Evolutionary conservation across 2,797 vertebrate genomes (phyloP), one percentile per base, ranked within the genome.

Genomic region (Gadopsis marmoratus): DNA sequence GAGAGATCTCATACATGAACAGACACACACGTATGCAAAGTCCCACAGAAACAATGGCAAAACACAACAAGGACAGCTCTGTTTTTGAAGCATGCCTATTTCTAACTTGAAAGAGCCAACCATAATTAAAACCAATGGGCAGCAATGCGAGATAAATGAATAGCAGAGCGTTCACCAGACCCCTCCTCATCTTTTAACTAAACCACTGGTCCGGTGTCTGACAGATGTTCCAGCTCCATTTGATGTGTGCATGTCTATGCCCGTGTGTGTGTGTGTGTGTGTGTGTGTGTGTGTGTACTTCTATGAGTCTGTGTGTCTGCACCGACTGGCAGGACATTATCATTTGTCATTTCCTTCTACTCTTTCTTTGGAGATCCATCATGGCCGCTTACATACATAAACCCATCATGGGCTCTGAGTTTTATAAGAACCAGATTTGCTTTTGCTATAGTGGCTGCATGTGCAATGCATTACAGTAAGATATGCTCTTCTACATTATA

Each of bases 121-220:
- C 94, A 95, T 97, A 97, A 98, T 99, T 97, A 97, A 97, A 97
- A 97, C 97, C 93, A 98, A 97, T 96, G 96, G 95, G 94, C 96
- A 97, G 95, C 96, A 96, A 97, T 96, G 95, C 95, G 94, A 96
- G 94, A 96, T 96, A 96, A 97, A 96, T 96, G 95, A 96, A 95
- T 95, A 95, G 96, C 96, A 97, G 96, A 96, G 77, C 61, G 17
- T 79, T 88, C 84, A 70, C 54, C 87, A 85, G 88, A 84, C 84
- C 87, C 87, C 80, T 84, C 88, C 88, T 87, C 86, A 86, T 83
- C 89, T 92, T 91, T 92, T 73, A 91, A 90, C 95, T 95, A 93
- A 96, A 97, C 96, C 97, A 96, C 96, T 95, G 95, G 95, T 96
- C 97, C 95, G 94, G 96, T 96, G 96, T 95, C 96, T 94, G 94